phyloP scores from a whole-genome alignment of 1,140 invertebrate species.

The Drosophila pectinifera region DNA sequence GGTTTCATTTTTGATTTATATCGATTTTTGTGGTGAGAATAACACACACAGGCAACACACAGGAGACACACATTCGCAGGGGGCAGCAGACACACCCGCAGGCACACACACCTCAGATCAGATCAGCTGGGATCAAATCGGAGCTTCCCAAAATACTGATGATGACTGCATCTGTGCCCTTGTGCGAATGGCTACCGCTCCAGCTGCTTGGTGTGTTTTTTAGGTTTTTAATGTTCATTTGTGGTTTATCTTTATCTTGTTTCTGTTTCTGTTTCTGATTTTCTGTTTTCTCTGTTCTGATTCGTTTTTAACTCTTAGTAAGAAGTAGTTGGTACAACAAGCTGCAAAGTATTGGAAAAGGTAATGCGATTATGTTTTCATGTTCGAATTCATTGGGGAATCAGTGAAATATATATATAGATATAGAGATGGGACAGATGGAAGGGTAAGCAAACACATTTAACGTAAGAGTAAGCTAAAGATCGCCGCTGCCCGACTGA shows the following conservation, averaged over 20 bases:
- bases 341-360: conserved; percentile 77
- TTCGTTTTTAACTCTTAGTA: conserved; percentile 69
- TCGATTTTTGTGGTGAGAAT: conserved; percentile 16
- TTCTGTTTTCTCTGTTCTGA: conserved; percentile 55
- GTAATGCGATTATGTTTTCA: conserved; percentile 70
- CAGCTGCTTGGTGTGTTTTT: conserved; percentile 25
- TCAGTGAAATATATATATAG: conserved; percentile 35
- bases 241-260: conserved; percentile 51
- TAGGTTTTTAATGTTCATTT: conserved; percentile 36
- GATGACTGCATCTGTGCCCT: conserved; percentile 9
- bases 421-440: conserved; percentile 26
- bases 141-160: neutral
- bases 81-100: conserved; percentile 13
- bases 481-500: too few relatives aligned
- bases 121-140: conserved; percentile 18
- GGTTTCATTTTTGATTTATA: conserved; percentile 50
- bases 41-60: conserved; percentile 29
- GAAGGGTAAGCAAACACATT: conserved; percentile 19
- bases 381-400: conserved; percentile 31
- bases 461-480: conserved; percentile 6
- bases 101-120: conserved; percentile 17
- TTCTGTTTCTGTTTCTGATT: conserved; percentile 42
- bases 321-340: conserved; percentile 83
- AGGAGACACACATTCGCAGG: conserved; percentile 12
- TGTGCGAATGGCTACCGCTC: conserved; percentile 19